A percentile compares a stretch with the other conserved stretches of the same genome.
Evolutionary conservation across 2,113 vertebrate species (phyloP).

Genomic region (Boleophthalmus pectinirostris): DNA sequence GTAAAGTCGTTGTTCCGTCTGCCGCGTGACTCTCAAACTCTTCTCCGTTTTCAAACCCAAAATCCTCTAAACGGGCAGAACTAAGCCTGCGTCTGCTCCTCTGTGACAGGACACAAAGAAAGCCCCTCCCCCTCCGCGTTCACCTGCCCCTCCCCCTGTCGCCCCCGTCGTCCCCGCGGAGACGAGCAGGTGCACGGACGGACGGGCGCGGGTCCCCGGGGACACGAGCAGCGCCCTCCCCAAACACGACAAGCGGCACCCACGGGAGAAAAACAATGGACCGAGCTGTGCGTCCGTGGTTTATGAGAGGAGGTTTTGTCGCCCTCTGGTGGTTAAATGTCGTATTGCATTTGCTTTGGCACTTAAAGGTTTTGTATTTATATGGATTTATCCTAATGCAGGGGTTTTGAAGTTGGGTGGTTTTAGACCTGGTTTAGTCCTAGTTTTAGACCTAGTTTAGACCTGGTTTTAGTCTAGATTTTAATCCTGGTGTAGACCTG

Average conservation of each 20-base stretch:
- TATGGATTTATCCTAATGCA: too few relatives aligned
- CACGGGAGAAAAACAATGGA: background rate
- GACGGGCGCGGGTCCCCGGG: slow-evolving; percentile 42
- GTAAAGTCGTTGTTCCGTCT: too few relatives aligned
- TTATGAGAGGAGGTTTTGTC: background rate
- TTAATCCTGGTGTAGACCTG: too few relatives aligned
- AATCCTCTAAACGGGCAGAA: slow-evolving; percentile 46
- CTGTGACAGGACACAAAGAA: slow-evolving; percentile 48
- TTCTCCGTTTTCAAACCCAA: background rate
- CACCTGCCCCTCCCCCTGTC: slow-evolving; percentile 17
- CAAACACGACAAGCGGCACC: background rate
- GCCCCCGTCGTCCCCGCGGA: slow-evolving; percentile 21
- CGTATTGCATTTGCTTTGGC: too few relatives aligned
- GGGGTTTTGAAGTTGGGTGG: too few relatives aligned
- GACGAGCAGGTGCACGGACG: slow-evolving; percentile 66
- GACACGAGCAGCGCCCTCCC: slow-evolving; percentile 20
- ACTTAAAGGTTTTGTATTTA: too few relatives aligned
- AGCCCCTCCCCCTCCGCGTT: slow-evolving; percentile 18
- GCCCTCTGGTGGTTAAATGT: background rate
- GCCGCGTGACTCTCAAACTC: background rate
- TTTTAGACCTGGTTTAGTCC: too few relatives aligned
- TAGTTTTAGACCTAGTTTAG: too few relatives aligned
- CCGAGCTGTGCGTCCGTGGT: background rate
- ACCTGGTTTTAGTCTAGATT: too few relatives aligned
- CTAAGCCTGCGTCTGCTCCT: slow-evolving; percentile 45